These are phyloP conservation scores for Phortica okadai DNA, from an alignment of 2,888 invertebrate species.

Conservation along the genomic window DNA sequence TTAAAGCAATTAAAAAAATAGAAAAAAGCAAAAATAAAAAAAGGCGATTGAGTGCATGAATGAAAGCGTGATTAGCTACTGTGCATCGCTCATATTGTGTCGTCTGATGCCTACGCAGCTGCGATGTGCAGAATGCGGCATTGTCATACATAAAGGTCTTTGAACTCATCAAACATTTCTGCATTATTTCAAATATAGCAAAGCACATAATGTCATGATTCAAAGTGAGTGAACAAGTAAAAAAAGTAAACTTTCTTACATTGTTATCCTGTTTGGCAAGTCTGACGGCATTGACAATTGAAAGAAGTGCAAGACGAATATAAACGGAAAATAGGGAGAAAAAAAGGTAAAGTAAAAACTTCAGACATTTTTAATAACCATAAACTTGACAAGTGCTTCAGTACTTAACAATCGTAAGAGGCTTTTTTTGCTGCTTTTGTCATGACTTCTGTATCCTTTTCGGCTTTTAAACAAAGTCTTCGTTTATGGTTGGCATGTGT, in stretches of 20 bases:
- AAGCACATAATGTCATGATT: neutral
- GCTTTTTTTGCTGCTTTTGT: neutral
- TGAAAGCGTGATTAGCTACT: neutral
- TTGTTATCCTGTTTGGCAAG: slow-evolving; percentile 15
- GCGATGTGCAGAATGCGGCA: neutral
- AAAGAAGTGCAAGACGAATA: slow-evolving; percentile 44
- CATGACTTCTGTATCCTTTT: neutral
- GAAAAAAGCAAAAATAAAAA: neutral
- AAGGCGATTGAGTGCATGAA: neutral
- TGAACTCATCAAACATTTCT: slow-evolving; percentile 27
- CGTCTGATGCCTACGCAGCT: neutral
- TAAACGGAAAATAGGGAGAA: neutral
- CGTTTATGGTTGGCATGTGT: slow-evolving; percentile 51
- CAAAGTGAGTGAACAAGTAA: neutral
- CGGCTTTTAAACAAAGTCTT: neutral
- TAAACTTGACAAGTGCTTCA: slow-evolving; percentile 31
- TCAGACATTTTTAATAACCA: slow-evolving; percentile 52
- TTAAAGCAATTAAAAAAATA: slow-evolving; percentile 19
- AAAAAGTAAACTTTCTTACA: neutral
- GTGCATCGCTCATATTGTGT: neutral
- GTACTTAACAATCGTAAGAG: neutral
- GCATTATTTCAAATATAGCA: neutral
- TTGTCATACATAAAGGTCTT: slow-evolving; percentile 39
- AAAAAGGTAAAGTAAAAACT: slow-evolving; percentile 45
- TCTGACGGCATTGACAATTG: slow-evolving; percentile 5